Evolutionary conservation across 2,113 vertebrate genomes (phyloP).

Genomic region (Australoheros scitulus): DNA sequence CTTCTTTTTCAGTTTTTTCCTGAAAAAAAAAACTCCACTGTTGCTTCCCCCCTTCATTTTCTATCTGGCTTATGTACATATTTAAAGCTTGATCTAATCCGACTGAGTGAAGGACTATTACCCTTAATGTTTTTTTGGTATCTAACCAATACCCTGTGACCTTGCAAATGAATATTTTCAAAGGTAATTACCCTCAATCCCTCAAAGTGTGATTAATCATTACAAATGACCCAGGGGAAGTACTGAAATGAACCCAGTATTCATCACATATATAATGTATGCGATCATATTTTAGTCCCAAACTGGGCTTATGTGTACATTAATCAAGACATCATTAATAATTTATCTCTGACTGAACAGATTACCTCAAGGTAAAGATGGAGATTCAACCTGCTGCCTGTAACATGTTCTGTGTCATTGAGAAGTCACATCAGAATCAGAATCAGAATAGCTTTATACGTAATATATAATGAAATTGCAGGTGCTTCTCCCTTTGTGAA

Average conservation of each 20-base stretch:
- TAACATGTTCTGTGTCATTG: slow-evolving; percentile 22
- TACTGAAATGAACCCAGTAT: slow-evolving; percentile 14
- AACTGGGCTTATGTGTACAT: slow-evolving; percentile 13
- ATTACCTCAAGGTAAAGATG: slow-evolving; percentile 11
- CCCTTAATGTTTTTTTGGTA: slow-evolving; percentile 23
- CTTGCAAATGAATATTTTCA: slow-evolving; percentile 66
- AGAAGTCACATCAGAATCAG: neutral
- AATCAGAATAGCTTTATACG: no score
- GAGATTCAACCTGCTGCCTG: neutral
- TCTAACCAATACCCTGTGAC: slow-evolving; percentile 33
- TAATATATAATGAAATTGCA: no score
- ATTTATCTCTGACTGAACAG: slow-evolving; percentile 30
- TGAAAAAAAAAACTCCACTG: no score
- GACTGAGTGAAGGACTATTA: neutral
- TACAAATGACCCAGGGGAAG: slow-evolving; percentile 35
- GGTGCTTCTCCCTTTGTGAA: no score
- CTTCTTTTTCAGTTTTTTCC: neutral
- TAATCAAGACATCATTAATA: slow-evolving; percentile 43
- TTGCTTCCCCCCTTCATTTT: neutral
- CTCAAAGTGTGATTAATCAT: slow-evolving; percentile 53
- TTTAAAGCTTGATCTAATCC: neutral
- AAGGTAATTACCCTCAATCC: slow-evolving; percentile 58
- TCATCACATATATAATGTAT: slow-evolving; percentile 45
- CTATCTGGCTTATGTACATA: neutral
- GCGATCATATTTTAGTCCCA: slow-evolving; percentile 18